phyloP scores from a whole-genome alignment of 1,140 invertebrate genomes.

The Drosophila quadrilineata region DNA sequence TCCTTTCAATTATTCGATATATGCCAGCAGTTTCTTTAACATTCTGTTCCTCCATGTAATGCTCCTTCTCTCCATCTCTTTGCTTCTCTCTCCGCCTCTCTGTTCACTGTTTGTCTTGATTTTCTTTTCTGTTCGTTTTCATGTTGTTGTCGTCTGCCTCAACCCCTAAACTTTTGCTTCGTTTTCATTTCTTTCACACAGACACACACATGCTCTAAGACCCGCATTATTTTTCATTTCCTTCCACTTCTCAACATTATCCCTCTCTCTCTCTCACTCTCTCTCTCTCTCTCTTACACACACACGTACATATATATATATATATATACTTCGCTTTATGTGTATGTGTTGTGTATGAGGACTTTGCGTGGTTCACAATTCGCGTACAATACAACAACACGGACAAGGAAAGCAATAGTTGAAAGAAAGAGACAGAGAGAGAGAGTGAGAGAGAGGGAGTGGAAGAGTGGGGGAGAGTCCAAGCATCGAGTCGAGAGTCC shows the following conservation, averaged over 20 bases:
- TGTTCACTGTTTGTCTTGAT: slow-evolving; percentile 6
- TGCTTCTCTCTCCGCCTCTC: neutral
- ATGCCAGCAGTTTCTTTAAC: slow-evolving; percentile 31
- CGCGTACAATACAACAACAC: no score
- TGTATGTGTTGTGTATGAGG: slow-evolving; percentile 2
- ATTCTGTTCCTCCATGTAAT: slow-evolving; percentile 2
- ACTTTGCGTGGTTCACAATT: slow-evolving; percentile 28
- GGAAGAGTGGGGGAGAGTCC: no score
- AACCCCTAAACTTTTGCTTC: slow-evolving; percentile 58
- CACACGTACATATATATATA: neutral
- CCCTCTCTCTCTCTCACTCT: no score
- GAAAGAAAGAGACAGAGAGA: no score
- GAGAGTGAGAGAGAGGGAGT: no score
- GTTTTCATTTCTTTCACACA: slow-evolving; percentile 56
- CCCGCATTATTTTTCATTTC: slow-evolving; percentile 54
- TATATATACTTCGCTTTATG: neutral
- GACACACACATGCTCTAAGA: slow-evolving; percentile 23
- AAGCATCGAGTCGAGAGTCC: slow-evolving; percentile 1
- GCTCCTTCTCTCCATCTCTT: neutral
- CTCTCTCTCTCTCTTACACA: no score
- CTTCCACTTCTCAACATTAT: slow-evolving; percentile 35
- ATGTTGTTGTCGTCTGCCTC: slow-evolving; percentile 11
- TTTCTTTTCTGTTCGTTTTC: slow-evolving; percentile 27
- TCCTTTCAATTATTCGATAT: slow-evolving; percentile 78
- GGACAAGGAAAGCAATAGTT: no score